Base-by-base conservation (phyloP, 2,797 vertebrate genomes). In the Premnoplex brunnescens region DNA sequence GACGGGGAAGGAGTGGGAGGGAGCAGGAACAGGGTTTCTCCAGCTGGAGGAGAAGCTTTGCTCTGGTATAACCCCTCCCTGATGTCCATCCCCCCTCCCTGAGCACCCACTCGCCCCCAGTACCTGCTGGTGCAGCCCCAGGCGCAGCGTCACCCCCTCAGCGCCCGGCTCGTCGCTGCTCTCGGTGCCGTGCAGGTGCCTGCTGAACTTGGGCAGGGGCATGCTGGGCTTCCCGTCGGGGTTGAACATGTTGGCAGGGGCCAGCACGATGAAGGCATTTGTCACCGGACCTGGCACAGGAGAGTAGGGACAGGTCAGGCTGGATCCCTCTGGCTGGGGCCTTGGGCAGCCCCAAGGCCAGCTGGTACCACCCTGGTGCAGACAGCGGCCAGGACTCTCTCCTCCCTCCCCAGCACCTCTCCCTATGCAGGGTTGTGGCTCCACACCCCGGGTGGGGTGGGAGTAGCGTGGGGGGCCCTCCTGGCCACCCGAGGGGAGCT, bases 181-280 rank as follows among this genome's bases (percentile, higher is more conserved):
- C 26, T 99, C 98, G 0, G 98, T 92, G 10, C 98, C 98, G 9
- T 99, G 98, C 59, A 98, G 98, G 97, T 99, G 99, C 17, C 98
- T 98, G 95, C 98, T 99, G 98, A 99, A 99, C 51, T 98, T 98
- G 0, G 99, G 99, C 68, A 99, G 97, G 0, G 98, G 98, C 55
- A 99, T 72, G 16, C 97, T 86, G 5, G 99, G 99, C 5, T 98
- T 98, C 94, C 98, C 98, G 12, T 99, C 99, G 0, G 99, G 98
- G 77, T 98, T 98, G 55, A 99, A 98, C 99, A 99, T 99, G 98
- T 99, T 98, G 80, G 98, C 95, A 0, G 98, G 98, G 1, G 98
- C 98, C 83, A 98, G 96, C 59, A 98, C 90, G 41, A 99, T 98
- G 97, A 97, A 93, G 17, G 98, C 98, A 0, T 98, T 99, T 54